These are phyloP conservation scores for Allophyes oxyacanthae DNA, from an alignment of 2,888 invertebrate species.

Conservation along the genomic window DNA sequence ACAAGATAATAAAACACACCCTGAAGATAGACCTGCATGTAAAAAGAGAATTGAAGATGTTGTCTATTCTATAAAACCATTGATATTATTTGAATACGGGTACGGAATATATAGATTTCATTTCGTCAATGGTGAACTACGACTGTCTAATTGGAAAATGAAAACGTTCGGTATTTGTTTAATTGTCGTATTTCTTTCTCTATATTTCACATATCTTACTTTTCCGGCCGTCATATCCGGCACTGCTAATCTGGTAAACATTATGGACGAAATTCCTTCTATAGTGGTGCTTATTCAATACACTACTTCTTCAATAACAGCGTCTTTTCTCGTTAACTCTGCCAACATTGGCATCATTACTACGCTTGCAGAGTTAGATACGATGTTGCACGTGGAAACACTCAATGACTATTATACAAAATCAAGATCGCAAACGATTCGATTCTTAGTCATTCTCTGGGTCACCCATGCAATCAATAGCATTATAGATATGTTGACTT, in stretches of 20 bases:
- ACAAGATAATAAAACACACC: slow-evolving; percentile 17
- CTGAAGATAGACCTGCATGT: slow-evolving; percentile 19
- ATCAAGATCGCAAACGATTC: slow-evolving; percentile 46
- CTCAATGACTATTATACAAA: slow-evolving; percentile 60
- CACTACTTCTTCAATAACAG: slow-evolving; percentile 54
- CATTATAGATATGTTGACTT: slow-evolving; percentile 50
- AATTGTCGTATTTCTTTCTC: slow-evolving; percentile 38
- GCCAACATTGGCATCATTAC: slow-evolving; percentile 61
- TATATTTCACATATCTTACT: slow-evolving; percentile 43
- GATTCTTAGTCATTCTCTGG: slow-evolving; percentile 45
- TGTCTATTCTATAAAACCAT: slow-evolving; percentile 56
- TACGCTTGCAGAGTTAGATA: slow-evolving; percentile 63
- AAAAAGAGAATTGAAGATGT: slow-evolving; percentile 48
- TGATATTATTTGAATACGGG: slow-evolving; percentile 58
- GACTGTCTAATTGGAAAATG: slow-evolving; percentile 55
- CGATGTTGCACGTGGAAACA: slow-evolving; percentile 55
- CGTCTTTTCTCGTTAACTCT: slow-evolving; percentile 58
- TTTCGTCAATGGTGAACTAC: slow-evolving; percentile 52
- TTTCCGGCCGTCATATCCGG: slow-evolving; percentile 39
- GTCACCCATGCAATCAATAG: slow-evolving; percentile 48
- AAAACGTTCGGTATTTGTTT: slow-evolving; percentile 58
- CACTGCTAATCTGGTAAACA: slow-evolving; percentile 45
- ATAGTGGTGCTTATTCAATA: slow-evolving; percentile 64
- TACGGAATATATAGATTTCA: slow-evolving; percentile 71
- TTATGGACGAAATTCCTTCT: slow-evolving; percentile 59